Base-by-base conservation (phyloP, 1,140 invertebrate genomes). In the Trachymyrmex septentrionalis region DNA sequence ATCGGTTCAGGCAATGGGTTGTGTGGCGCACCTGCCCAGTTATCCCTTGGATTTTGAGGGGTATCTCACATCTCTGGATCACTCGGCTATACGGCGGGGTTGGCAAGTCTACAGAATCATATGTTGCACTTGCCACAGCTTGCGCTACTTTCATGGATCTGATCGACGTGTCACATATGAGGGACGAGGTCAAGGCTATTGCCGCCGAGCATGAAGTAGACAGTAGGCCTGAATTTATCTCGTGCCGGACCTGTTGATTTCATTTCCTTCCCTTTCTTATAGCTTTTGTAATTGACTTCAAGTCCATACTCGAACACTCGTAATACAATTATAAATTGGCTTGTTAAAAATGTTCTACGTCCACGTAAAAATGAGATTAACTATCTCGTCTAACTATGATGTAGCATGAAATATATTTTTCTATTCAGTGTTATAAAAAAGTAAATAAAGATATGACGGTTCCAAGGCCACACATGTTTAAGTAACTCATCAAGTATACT, bases 91-190 rank as follows among this genome's bases (percentile, higher is more conserved):
- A 57, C 97, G 99, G 48, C 97, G 99, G 91, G 99, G 99, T 38
- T 99, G 99, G 94, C 97, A 98, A 96, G 99, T 99, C 0, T 99
- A 99, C 96, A 99, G 99, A 95, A 98, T 99, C 95, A 99, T 99
- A 48, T 99, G 99, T 96, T 97, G 98, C 63, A 98, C 99, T 7
- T 99, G 99, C 94, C 99, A 99, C 95, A 99, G 98, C 77, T 96
- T 99, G 96, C 96, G 97, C 90, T 99, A 97, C 95, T 99, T 99
- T 98, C 95, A 97, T 98, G 92, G 97, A 99, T 94, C 96, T 99
- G 93, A 96, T 99, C 72, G 97, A 97, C 88, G 98, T 98, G 3
- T 96, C 97, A 73, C 97, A 99, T 93, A 99, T 98, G 57, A 98
- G 98, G 94, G 97, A 97, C 0, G 98, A 99, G 95, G 99, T 98